phyloP scores from a whole-genome alignment of 2,113 vertebrate species.

The Lucifuga dentata region DNA sequence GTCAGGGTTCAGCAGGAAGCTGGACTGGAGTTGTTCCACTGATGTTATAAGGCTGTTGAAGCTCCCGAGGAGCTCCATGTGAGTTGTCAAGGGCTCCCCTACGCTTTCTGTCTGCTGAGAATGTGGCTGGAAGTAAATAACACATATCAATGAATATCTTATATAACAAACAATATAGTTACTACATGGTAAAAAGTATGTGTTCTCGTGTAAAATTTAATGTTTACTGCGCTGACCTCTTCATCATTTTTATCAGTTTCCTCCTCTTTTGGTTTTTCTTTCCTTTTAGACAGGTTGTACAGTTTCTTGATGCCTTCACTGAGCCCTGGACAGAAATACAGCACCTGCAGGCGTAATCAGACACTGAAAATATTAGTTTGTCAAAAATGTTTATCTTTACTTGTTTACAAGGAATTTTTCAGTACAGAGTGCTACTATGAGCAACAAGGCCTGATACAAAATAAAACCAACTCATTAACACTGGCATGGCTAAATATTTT shows the following conservation, averaged over 20 bases:
- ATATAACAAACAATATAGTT: neutral
- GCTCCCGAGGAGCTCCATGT: conserved; percentile 91
- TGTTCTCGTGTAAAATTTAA: no score
- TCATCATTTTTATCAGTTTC: conserved; percentile 82
- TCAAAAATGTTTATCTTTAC: neutral
- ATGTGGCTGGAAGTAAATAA: neutral
- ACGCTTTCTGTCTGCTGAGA: conserved; percentile 71
- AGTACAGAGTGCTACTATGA: no score
- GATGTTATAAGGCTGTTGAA: conserved; percentile 92
- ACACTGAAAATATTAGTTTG: neutral
- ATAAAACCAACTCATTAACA: no score
- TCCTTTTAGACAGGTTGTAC: conserved; percentile 87
- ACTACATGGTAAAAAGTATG: neutral
- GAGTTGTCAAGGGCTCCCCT: conserved; percentile 84
- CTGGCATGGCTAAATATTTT: no score
- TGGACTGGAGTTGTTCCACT: conserved; percentile 94
- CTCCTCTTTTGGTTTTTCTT: conserved; percentile 85
- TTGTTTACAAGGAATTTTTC: no score
- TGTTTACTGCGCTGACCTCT: conserved; percentile 81
- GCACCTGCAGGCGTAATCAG: conserved; percentile 81
- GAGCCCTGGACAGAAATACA: conserved; percentile 96
- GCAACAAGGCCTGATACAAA: no score
- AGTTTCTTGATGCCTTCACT: conserved; percentile 92
- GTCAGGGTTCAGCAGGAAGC: conserved; percentile 91
- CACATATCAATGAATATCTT: no score